phyloP scores from a whole-genome alignment of 2,888 invertebrate genomes.

The Entomobrya proxima region DNA sequence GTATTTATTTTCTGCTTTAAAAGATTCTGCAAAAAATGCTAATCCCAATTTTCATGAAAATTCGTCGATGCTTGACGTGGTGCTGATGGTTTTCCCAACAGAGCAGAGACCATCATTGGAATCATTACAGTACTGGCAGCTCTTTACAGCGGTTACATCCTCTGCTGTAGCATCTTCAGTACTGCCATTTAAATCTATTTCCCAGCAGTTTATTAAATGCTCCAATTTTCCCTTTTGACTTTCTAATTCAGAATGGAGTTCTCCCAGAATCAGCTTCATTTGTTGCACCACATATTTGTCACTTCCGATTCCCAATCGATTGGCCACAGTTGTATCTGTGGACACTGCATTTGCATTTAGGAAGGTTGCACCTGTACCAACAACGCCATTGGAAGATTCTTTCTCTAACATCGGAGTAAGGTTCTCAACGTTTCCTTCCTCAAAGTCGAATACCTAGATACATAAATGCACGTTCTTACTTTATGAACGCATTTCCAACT shows the following conservation, averaged over 20 bases:
- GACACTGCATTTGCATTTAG: background rate
- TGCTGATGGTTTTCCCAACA: background rate
- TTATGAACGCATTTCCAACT: background rate
- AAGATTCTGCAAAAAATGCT: too few relatives aligned
- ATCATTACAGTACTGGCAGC: background rate
- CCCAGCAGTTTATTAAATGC: constrained; percentile 69
- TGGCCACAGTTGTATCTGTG: background rate
- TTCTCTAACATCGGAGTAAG: constrained; percentile 27
- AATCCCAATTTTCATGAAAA: background rate
- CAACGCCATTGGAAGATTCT: background rate
- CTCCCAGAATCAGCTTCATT: constrained; percentile 54
- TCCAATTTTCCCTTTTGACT: constrained; percentile 71
- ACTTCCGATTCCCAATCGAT: constrained; percentile 16
- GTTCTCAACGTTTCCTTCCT: constrained; percentile 71
- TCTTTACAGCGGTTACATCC: background rate
- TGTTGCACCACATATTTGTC: constrained; percentile 61
- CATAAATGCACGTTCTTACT: background rate
- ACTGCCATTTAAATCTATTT: constrained; percentile 36
- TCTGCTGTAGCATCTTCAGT: background rate
- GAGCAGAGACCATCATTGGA: background rate
- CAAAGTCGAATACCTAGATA: constrained; percentile 73
- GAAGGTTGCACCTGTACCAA: background rate
- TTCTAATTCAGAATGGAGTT: constrained; percentile 68
- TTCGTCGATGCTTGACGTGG: background rate
- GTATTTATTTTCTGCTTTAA: background rate